Conservation (phyloP, 64 coral and sea anemone species). For the Porites lutea region DNA sequence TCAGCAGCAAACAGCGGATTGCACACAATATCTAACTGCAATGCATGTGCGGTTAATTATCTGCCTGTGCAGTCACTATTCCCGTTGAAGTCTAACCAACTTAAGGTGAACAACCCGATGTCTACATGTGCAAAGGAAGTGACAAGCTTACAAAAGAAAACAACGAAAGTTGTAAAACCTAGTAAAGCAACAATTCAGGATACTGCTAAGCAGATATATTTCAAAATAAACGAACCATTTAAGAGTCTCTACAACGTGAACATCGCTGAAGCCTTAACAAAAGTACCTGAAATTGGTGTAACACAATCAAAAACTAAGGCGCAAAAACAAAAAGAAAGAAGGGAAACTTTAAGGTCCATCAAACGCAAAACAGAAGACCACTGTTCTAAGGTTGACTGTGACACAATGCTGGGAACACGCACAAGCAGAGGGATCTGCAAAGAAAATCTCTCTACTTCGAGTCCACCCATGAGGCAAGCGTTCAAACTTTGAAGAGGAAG, state of each 20-base stretch:
- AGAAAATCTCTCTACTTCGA: conserved; percentile 40
- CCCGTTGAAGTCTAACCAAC: conserved; percentile 47
- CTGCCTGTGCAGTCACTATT: conserved; percentile 22
- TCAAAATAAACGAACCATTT: neutral
- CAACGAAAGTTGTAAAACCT: neutral
- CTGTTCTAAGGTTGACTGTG: conserved; percentile 13
- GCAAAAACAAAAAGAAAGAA: conserved; percentile 15
- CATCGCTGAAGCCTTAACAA: neutral
- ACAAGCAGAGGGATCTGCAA: conserved; percentile 4
- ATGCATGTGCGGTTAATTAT: conserved; percentile 24
- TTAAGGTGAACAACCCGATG: conserved; percentile 5
- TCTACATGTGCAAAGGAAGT: neutral
- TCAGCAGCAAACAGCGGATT: conserved; percentile 32
- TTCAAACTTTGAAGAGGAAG: neutral
- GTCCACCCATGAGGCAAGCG: neutral
- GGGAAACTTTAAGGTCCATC: neutral
- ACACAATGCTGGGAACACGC: conserved; percentile 9
- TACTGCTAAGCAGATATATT: conserved; percentile 14
- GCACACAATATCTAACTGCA: conserved; percentile 53
- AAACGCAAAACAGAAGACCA: neutral
- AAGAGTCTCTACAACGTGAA: neutral
- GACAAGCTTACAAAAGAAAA: neutral
- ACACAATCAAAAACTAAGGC: conserved; percentile 1
- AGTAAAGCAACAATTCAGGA: neutral
- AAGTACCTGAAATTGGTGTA: conserved; percentile 8